Conservation (phyloP, 2,888 invertebrate genomes). For the Caradrina kadenii region DNA sequence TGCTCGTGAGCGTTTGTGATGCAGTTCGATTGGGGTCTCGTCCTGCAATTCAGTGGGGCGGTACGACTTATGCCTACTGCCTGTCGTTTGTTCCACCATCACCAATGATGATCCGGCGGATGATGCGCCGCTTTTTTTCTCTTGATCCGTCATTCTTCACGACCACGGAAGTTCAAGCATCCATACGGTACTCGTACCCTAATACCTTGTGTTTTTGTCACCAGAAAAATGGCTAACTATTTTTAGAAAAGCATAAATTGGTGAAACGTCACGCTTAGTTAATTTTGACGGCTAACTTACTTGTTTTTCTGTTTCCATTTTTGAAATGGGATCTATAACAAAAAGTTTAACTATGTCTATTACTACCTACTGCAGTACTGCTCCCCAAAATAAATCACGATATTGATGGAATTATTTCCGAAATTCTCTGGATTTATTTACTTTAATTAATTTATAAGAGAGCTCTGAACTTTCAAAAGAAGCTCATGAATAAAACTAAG, state of each 20-base stretch:
- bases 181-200: slow-evolving; percentile 75
- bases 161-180: slow-evolving; percentile 72
- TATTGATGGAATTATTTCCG: background rate
- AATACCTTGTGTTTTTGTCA: slow-evolving; percentile 77
- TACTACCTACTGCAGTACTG: no score
- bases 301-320: slow-evolving; percentile 82
- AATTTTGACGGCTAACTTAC: slow-evolving; percentile 83
- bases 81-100: slow-evolving; percentile 75
- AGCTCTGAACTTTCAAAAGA: no score
- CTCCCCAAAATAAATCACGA: no score
- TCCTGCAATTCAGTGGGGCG: slow-evolving; percentile 75
- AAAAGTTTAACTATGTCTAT: slow-evolving; percentile 62
- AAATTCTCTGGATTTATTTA: no score
- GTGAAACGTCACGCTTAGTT: slow-evolving; percentile 81
- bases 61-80: slow-evolving; percentile 73
- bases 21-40: slow-evolving; percentile 68
- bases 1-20: slow-evolving; percentile 78
- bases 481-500: no score
- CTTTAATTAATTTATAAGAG: no score
- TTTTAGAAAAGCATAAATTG: slow-evolving; percentile 77
- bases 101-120: slow-evolving; percentile 70
- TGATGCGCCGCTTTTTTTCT: slow-evolving; percentile 72
- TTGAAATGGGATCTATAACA: slow-evolving; percentile 70
- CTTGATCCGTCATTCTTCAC: slow-evolving; percentile 83
- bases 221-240: slow-evolving; percentile 75